Evolutionary conservation across 2,113 vertebrate genomes (phyloP).

Genomic region (Psephotus haematonotus): DNA sequence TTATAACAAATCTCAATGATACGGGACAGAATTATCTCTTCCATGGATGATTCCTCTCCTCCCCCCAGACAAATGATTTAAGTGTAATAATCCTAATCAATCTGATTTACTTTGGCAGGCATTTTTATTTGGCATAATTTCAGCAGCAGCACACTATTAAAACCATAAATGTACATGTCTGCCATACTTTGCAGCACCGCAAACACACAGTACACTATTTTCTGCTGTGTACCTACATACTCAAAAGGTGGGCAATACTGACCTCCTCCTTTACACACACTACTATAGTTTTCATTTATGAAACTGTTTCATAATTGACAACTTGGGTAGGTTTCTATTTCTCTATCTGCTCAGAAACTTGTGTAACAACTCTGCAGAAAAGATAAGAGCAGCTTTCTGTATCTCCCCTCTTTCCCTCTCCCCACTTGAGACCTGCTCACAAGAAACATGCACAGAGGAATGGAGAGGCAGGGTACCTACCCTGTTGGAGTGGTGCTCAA

Average conservation of each 20-base stretch:
- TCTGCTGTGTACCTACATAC: not conserved
- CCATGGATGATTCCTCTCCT: not conserved
- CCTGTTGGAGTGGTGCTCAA: not conserved
- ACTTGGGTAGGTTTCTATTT: not conserved
- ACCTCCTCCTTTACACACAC: not conserved
- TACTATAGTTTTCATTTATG: rapidly evolving
- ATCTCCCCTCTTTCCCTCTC: not conserved
- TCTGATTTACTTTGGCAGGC: not conserved
- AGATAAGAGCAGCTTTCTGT: not conserved
- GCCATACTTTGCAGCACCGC: not conserved
- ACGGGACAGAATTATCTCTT: not conserved
- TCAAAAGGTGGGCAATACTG: not conserved
- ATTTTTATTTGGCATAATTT: not conserved
- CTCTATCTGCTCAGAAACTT: not conserved
- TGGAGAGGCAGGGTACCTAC: not conserved
- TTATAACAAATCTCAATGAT: not conserved
- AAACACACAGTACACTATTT: not conserved
- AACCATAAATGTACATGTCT: not conserved
- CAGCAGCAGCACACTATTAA: not conserved
- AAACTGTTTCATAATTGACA: not conserved
- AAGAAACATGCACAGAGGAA: rapidly evolving
- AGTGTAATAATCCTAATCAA: not conserved
- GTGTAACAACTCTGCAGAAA: not conserved
- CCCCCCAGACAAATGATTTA: not conserved
- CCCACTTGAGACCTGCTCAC: not conserved